phyloP scores from a whole-genome alignment of 2,113 vertebrate species.

The Forbesichthys papilliferus region DNA sequence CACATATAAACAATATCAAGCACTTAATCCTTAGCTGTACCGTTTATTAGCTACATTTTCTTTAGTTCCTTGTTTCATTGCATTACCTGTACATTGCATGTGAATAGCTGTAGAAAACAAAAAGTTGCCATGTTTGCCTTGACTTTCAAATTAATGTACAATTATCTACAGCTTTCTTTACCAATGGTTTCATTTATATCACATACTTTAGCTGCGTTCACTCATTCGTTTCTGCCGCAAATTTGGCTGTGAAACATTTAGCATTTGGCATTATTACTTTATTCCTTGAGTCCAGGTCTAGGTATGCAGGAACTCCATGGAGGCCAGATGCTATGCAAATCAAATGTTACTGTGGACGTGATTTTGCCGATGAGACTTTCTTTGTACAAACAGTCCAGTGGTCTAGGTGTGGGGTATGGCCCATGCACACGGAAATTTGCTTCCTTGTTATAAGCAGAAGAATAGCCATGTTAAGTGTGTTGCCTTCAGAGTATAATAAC shows the following conservation, averaged over 20 bases:
- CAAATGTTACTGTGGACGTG: conserved; percentile 26
- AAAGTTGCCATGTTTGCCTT: conserved; percentile 84
- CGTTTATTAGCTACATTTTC: conserved; percentile 69
- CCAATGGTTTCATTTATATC: conserved; percentile 49
- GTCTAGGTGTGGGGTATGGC: conserved; percentile 49
- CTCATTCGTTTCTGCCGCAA: conserved; percentile 20
- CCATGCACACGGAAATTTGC: conserved; percentile 54
- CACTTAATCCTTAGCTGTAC: conserved; percentile 71
- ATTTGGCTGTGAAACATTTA: conserved; percentile 26
- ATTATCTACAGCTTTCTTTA: conserved; percentile 75
- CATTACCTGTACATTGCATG: conserved; percentile 77
- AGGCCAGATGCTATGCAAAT: conserved; percentile 81
- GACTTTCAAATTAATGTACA: conserved; percentile 79
- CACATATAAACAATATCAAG: conserved; percentile 72
- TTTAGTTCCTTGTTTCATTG: conserved; percentile 56
- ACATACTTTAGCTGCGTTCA: conserved; percentile 15
- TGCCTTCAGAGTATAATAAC: conserved; percentile 70
- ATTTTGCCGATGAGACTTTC: conserved; percentile 56
- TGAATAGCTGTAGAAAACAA: conserved; percentile 83
- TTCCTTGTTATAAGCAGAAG: conserved; percentile 63
- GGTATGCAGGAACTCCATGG: conserved; percentile 39
- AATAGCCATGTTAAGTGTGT: conserved; percentile 74
- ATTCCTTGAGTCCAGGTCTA: conserved; percentile 40
- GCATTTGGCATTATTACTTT: conserved; percentile 72
- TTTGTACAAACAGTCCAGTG: conserved; percentile 62